Conservation (phyloP, 2,888 invertebrate genomes). For the Plagodis dolabraria region DNA sequence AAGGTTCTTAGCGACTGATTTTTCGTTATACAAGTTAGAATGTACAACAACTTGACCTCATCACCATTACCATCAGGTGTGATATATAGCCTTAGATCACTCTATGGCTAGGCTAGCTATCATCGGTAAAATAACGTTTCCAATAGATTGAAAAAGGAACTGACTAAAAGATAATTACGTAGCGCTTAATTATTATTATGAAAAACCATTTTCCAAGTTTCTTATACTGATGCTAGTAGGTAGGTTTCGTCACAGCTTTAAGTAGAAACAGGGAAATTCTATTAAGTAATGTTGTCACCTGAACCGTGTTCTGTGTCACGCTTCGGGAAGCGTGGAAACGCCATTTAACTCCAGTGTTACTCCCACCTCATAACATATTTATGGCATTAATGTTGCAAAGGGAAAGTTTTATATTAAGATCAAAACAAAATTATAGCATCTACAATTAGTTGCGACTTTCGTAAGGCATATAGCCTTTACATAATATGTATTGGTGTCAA, state of each 20-base stretch:
- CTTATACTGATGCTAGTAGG: neutral
- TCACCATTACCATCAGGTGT: no score
- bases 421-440: slow-evolving; percentile 5
- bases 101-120: no score
- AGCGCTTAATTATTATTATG: neutral
- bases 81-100: no score
- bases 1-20: no score
- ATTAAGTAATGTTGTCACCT: slow-evolving; percentile 51
- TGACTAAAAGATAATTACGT: neutral
- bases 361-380: slow-evolving; percentile 43
- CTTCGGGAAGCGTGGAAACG: slow-evolving; percentile 42
- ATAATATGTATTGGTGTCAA: no score
- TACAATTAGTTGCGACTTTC: no score
- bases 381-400: slow-evolving; percentile 38
- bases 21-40: no score
- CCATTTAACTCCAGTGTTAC: slow-evolving; percentile 45
- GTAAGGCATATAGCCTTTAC: no score
- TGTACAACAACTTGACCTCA: no score
- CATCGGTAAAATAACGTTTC: no score
- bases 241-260: slow-evolving; percentile 3
- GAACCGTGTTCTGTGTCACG: slow-evolving; percentile 39
- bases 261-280: slow-evolving; percentile 52
- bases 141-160: no score
- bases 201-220: neutral
- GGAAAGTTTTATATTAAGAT: slow-evolving; percentile 28